Conservation (phyloP, 2,113 vertebrate genomes). For the Mormyrus lacerda region DNA sequence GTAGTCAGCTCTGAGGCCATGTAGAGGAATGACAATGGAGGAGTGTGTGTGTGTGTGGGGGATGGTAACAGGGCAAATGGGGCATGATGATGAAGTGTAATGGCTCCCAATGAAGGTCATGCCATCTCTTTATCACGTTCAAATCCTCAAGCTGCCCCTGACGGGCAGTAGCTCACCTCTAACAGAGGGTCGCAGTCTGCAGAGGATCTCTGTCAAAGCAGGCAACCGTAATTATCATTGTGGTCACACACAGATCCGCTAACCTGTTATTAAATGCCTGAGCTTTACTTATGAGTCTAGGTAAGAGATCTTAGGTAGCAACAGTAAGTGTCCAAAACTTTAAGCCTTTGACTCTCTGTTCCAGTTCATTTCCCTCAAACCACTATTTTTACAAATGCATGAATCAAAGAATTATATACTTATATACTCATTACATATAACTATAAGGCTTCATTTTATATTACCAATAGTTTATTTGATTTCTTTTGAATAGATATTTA, state of each 20-base stretch:
- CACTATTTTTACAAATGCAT: not conserved
- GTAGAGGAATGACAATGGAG: not conserved
- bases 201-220: not conserved
- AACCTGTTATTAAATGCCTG: not conserved
- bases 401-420: not conserved
- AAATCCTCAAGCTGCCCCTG: not conserved
- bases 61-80: not conserved
- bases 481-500: not conserved
- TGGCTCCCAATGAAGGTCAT: slow-evolving; percentile 44
- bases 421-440: not conserved
- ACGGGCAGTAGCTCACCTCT: not conserved
- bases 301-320: not conserved
- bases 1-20: not conserved
- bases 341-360: not conserved
- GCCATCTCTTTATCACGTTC: slow-evolving; percentile 15
- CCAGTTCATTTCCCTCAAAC: not conserved
- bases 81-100: not conserved
- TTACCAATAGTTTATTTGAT: not conserved
- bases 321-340: not conserved
- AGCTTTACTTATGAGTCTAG: not conserved
- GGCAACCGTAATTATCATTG: not conserved
- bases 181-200: not conserved
- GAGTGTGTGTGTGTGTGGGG: not conserved
- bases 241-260: not conserved
- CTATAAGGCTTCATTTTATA: not conserved